Evolutionary conservation across 1,140 invertebrate species (phyloP).

Genomic region (Ylistrum balloti): DNA sequence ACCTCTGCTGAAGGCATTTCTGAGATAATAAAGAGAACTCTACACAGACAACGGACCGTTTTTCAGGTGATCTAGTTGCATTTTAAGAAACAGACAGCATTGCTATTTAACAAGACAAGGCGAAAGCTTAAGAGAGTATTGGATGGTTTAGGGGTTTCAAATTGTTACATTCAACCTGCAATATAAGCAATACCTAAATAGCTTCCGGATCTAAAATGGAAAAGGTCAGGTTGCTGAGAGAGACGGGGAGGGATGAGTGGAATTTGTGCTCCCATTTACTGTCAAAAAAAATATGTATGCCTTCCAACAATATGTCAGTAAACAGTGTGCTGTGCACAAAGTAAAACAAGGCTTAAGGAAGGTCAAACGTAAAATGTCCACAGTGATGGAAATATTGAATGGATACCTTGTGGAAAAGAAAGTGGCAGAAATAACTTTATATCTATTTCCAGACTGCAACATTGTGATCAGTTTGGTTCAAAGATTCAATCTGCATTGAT

Average conservation of each 20-base stretch:
- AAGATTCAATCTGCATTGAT: conserved; percentile 20
- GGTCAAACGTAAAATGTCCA: neutral
- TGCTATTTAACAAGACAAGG: neutral
- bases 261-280: neutral
- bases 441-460: conserved; percentile 26
- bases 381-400: conserved; percentile 11
- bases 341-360: neutral
- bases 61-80: no score
- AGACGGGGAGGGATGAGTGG: no score
- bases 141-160: neutral
- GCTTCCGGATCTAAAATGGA: neutral
- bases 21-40: no score
- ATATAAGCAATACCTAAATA: neutral
- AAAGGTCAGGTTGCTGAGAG: neutral
- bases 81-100: no score
- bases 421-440: neutral
- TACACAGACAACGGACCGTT: no score
- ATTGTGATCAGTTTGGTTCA: neutral
- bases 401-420: neutral
- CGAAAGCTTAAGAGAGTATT: neutral
- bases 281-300: neutral
- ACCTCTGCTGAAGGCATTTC: no score
- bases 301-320: neutral
- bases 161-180: neutral
- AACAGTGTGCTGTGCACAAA: neutral